Percentiles rank a stretch among this genome's conserved stretches.
Evolutionary conservation across 2,888 invertebrate genomes (phyloP).

Genomic region (Aradus depressus): DNA sequence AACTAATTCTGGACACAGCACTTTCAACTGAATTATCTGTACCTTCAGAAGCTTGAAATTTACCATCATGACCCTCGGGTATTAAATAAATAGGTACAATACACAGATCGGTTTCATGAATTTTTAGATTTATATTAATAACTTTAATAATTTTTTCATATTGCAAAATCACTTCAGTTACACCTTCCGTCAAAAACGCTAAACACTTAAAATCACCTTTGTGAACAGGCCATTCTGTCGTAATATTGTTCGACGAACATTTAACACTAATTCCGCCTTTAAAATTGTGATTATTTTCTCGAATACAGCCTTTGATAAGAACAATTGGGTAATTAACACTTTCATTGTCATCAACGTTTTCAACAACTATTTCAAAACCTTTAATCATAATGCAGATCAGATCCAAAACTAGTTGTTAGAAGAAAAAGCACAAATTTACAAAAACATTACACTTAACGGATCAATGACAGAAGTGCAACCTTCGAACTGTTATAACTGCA

Average conservation of each 20-base stretch:
- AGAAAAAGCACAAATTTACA: too few species aligned
- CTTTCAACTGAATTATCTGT: constrained; percentile 55
- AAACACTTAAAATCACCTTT: constrained; percentile 60
- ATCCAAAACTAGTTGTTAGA: too few species aligned
- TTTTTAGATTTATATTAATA: constrained; percentile 21
- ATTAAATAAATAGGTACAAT: constrained; percentile 59
- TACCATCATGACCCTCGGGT: constrained; percentile 66
- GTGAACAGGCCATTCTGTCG: constrained; percentile 47
- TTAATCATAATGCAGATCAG: too few species aligned
- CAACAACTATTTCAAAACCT: constrained; percentile 8
- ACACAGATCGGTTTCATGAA: constrained; percentile 33
- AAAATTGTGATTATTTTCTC: constrained; percentile 39
- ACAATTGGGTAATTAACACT: constrained; percentile 48
- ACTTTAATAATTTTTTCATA: constrained; percentile 37
- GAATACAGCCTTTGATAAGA: constrained; percentile 48
- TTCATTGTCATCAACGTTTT: constrained; percentile 35
- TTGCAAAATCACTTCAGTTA: constrained; percentile 50
- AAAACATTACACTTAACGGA: too few species aligned
- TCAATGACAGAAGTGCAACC: too few species aligned
- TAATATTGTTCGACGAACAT: constrained; percentile 34
- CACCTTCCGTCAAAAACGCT: constrained; percentile 49
- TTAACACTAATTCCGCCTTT: constrained; percentile 37
- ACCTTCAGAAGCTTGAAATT: constrained; percentile 56
- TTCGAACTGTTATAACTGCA: too few species aligned
- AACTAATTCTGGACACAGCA: constrained; percentile 61